Evolutionary conservation across 2,113 vertebrate genomes (phyloP), one percentile per base, ranked within the genome.

Genomic region (Prolemur simus): DNA sequence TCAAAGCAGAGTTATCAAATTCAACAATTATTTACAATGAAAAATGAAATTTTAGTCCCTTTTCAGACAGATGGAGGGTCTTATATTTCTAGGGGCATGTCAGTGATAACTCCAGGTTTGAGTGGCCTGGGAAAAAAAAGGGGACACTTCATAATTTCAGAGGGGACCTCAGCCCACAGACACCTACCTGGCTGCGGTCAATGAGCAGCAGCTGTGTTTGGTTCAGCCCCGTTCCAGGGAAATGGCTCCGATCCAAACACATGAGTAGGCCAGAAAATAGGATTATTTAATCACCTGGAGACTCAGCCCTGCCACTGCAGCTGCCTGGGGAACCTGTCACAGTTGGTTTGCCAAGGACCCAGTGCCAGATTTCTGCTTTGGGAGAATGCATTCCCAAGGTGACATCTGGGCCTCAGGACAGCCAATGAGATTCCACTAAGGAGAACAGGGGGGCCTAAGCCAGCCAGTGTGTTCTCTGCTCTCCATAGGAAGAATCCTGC

Each of bases 271-370:
- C 96, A 94, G 97, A 98, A 97, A 97, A 12, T 78, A 97, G 91
- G 95, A 95, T 98, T 98, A 82, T 98, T 98, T 98, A 98, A 97
- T 98, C 96, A 98, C 98, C 98, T 98, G 96, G 97, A 97, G 98
- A 95, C 85, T 93, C 94, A 69, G 66, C 82, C 93, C 64, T 97
- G 95, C 96, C 97, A 96, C 97, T 96, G 96, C 98, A 98, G 98
- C 98, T 98, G 98, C 84, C 97, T n/a, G 49, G 93, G 94, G 96
- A 98, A 98, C 96, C 96, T 98, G 98, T 98, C 97, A 97, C 25
- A 32, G 97, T 98, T 95, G 95, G 95, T 97, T 98, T 98, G 98
- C 97, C 98, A 98, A 98, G 97, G 97, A 96, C 63, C 13, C 52
- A 81, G 97, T 96, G 49, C 85, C 93, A 94, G 98, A 97, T 98